Percentiles rank a stretch among this genome's conserved stretches.
Conservation (phyloP, 2,797 vertebrate species). For the Okamejei kenojei region DNA sequence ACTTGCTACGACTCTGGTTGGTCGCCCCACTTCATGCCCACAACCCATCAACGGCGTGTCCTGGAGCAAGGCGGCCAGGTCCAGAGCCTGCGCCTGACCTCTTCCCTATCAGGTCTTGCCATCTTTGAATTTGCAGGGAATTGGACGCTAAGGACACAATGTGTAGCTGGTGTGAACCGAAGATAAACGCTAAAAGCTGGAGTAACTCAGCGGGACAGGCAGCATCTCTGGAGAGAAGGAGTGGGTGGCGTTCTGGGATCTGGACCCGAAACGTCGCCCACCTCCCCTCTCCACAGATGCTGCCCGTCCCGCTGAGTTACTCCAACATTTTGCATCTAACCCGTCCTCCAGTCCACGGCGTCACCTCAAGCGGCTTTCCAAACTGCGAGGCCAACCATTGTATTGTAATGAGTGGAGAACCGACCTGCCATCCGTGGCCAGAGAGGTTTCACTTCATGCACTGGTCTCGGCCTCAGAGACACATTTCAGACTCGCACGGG, state of each 20-base stretch:
- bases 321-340: too few relatives aligned
- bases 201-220: too few relatives aligned
- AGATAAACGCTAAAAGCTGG: too few relatives aligned
- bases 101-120: not conserved
- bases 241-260: too few relatives aligned
- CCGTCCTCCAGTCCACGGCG: too few relatives aligned
- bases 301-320: too few relatives aligned
- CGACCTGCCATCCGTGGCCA: not conserved
- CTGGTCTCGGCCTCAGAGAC: too few relatives aligned
- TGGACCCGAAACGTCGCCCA: too few relatives aligned
- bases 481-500: not conserved
- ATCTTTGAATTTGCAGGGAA: not conserved
- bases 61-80: too few relatives aligned
- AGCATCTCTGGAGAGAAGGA: too few relatives aligned
- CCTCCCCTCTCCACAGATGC: too few relatives aligned
- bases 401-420: not conserved
- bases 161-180: too few relatives aligned
- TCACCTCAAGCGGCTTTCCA: not conserved
- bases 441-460: not conserved
- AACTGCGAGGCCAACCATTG: not conserved
- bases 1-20: not conserved
- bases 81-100: not conserved
- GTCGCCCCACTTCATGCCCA: not conserved
- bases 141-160: not conserved
- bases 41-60: not conserved